These are phyloP conservation scores for Anoplius nigerrimus DNA, from an alignment of 2,888 invertebrate species.

Conservation along the genomic window DNA sequence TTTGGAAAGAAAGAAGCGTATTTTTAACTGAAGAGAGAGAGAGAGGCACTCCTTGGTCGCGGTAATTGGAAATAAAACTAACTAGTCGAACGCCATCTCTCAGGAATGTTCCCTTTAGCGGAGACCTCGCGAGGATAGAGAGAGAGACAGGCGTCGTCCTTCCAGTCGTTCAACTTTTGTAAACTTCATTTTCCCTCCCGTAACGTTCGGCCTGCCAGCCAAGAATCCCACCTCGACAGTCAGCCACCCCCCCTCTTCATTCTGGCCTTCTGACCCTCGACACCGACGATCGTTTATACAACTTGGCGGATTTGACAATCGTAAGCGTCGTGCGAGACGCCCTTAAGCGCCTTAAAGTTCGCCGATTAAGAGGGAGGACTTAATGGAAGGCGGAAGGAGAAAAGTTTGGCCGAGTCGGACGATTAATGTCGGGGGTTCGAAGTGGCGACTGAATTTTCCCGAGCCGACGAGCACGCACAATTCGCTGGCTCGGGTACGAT, in stretches of 20 bases:
- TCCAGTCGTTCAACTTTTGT: background rate
- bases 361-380: background rate
- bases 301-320: slow-evolving; percentile 7
- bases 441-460: no score
- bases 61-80: no score
- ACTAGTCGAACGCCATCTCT: no score
- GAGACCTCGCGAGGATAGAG: no score
- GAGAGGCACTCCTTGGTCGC: background rate
- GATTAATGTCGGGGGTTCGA: background rate
- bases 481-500: no score
- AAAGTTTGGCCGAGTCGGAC: slow-evolving; percentile 1
- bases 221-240: background rate
- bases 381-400: background rate
- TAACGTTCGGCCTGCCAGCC: background rate
- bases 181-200: slow-evolving; percentile 10
- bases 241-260: background rate
- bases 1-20: no score
- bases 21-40: background rate
- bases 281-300: slow-evolving; percentile 9
- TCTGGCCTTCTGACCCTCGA: no score
- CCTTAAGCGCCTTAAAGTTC: slow-evolving; percentile 15
- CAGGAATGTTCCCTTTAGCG: no score
- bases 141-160: background rate
- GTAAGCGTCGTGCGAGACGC: background rate
- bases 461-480: background rate